phyloP scores from a whole-genome alignment of 2,888 invertebrate species.

The Apoda limacodes region DNA sequence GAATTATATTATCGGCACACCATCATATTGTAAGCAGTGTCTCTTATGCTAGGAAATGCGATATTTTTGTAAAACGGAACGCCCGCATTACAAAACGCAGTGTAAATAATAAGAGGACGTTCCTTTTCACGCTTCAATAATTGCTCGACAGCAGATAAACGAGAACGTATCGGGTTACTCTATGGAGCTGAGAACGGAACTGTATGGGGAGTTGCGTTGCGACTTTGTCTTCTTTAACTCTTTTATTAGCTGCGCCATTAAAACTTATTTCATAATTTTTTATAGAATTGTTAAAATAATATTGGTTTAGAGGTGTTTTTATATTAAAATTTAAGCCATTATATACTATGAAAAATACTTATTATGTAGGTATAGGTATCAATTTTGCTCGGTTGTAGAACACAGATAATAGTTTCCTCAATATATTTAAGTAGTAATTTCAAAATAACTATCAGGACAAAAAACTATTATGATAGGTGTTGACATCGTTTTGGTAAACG shows the following conservation, averaged over 20 bases:
- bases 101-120: slow-evolving; percentile 67
- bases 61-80: slow-evolving; percentile 61
- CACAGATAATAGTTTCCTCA: no score
- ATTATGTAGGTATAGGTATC: no score
- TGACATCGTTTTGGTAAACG: no score
- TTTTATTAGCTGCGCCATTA: slow-evolving; percentile 32
- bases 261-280: slow-evolving; percentile 22
- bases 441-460: no score
- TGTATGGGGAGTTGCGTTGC: slow-evolving; percentile 33
- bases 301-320: no score
- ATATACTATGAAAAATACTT: no score
- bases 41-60: slow-evolving; percentile 53
- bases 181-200: slow-evolving; percentile 33
- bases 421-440: no score
- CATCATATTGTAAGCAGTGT: no score
- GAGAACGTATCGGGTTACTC: slow-evolving; percentile 54
- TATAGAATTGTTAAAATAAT: slow-evolving; percentile 15
- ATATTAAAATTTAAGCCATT: no score
- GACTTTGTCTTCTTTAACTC: slow-evolving; percentile 40
- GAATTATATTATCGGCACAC: no score
- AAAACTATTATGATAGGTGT: no score
- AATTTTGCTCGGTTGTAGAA: no score
- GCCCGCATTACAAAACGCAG: slow-evolving; percentile 66
- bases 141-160: slow-evolving; percentile 69
- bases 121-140: slow-evolving; percentile 72